Conservation (phyloP, 2,113 vertebrate genomes). For the Nannobrachium achirus region DNA sequence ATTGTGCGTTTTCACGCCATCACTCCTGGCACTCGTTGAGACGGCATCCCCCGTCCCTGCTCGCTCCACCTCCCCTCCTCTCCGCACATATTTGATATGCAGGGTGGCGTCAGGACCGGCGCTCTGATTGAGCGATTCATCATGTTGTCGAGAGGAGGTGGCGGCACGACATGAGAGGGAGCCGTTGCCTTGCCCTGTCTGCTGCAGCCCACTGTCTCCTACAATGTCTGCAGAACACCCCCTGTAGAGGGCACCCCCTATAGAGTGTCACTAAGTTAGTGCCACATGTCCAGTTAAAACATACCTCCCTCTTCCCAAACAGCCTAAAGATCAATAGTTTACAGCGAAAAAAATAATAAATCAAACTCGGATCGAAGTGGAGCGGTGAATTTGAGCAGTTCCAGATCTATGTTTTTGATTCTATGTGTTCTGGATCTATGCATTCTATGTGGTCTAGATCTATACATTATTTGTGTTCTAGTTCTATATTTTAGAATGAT, state of each 20-base stretch:
- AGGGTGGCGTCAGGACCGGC: slow-evolving; percentile 60
- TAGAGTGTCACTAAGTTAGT: slow-evolving; percentile 21
- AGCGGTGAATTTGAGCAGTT: too few relatives aligned
- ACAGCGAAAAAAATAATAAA: too few relatives aligned
- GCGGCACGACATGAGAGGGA: slow-evolving; percentile 60
- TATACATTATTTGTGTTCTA: too few relatives aligned
- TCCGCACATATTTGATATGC: slow-evolving; percentile 66
- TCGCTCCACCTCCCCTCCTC: slow-evolving; percentile 47
- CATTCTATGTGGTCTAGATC: too few relatives aligned
- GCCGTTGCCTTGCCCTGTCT: slow-evolving; percentile 40
- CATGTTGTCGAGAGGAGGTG: slow-evolving; percentile 76
- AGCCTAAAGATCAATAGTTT: neutral
- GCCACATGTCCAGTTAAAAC: slow-evolving; percentile 26
- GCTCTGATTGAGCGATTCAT: slow-evolving; percentile 83
- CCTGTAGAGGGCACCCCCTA: neutral
- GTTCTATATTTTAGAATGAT: too few relatives aligned
- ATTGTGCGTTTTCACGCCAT: slow-evolving; percentile 82
- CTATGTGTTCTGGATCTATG: too few relatives aligned
- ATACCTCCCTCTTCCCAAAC: slow-evolving; percentile 6
- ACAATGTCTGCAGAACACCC: neutral
- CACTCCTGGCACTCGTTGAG: slow-evolving; percentile 76
- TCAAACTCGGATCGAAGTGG: too few relatives aligned
- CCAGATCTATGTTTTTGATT: too few relatives aligned
- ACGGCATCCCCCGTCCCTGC: slow-evolving; percentile 59
- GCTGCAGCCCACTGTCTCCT: slow-evolving; percentile 17